Evolutionary conservation across 2,888 invertebrate species (phyloP), one percentile per base, ranked within the genome.

Genomic region (Crocallis elinguaria): DNA sequence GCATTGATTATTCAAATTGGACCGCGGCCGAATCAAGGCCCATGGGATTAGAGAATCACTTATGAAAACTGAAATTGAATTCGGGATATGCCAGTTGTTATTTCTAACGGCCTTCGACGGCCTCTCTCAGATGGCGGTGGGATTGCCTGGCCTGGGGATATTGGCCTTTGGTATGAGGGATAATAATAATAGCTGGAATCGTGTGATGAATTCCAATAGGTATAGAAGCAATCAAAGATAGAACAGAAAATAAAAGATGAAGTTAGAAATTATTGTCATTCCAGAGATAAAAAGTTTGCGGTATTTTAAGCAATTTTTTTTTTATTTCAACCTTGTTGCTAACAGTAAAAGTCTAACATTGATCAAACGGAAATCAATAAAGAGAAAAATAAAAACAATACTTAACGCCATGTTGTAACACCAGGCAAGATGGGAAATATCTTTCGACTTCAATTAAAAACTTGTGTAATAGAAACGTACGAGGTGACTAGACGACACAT

Each of bases 51-150:
- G 58, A 55, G 65, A 67, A 66, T 67, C 73, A 68, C 73, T 73
- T 76, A 75, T 70, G 70, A 73, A 74, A 75, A 67, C 67, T 68
- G 60, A 53, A 76, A 78, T 77, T 74, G 71, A 73, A 73, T 74
- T 70, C 46, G 55, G 58, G 50, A 65, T 57, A 61, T 49, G 49
- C 14, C 27, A 35, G 37, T 14, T 59, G 53, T 59, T 64, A 61
- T 64, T 57, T 57, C 55, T 59, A 64, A 61, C 57, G 53, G 57
- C 49, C 36, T n/a, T n/a, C n/a, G n/a, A n/a, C n/a, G n/a, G 49
- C 23, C 30, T 37, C 36, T 41, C 48, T 36, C 45, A 30, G 30
- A 43, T 43, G 16, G 43, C 38, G 27, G 27, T 37, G 6, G 9
- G 14, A 38, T 12, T 16, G n/a, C n/a, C n/a, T n/a, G 44, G 29